A percentile compares a stretch with the other conserved stretches of the same genome.
Conservation (phyloP, 2,888 invertebrate species). For the Athrips mouffetella region DNA sequence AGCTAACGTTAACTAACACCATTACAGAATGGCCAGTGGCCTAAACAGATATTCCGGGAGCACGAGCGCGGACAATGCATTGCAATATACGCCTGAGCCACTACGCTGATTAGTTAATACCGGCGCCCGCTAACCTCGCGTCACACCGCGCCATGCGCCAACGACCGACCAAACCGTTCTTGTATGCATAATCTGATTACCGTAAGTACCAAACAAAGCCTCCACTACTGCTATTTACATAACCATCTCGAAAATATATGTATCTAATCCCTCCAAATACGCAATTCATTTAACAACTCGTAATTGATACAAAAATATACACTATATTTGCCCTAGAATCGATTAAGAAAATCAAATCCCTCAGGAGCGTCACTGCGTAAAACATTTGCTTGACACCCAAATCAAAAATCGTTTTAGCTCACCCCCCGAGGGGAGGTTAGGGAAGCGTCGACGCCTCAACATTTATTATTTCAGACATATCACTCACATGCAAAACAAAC, state of each 20-base stretch:
- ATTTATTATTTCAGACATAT: slow-evolving; percentile 79
- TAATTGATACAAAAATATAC: slow-evolving; percentile 30
- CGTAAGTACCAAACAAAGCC: slow-evolving; percentile 73
- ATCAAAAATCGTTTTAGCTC: slow-evolving; percentile 78
- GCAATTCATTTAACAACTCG: slow-evolving; percentile 33
- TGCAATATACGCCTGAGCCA: slow-evolving; percentile 71
- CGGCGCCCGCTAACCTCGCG: slow-evolving; percentile 66
- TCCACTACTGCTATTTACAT: slow-evolving; percentile 57
- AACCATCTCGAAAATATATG: slow-evolving; percentile 38
- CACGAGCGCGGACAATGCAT: slow-evolving; percentile 71
- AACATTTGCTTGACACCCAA: slow-evolving; percentile 79
- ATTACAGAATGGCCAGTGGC: slow-evolving; percentile 72
- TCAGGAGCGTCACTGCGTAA: slow-evolving; percentile 70
- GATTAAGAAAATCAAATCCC: slow-evolving; percentile 77
- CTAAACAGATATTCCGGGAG: slow-evolving; percentile 77
- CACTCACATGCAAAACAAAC: slow-evolving; percentile 79
- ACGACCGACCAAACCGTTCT: slow-evolving; percentile 60
- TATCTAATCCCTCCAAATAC: slow-evolving; percentile 44
- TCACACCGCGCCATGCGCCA: slow-evolving; percentile 42
- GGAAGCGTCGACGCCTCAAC: slow-evolving; percentile 76
- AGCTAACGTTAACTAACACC: slow-evolving; percentile 63
- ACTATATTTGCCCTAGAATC: slow-evolving; percentile 61
- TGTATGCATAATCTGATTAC: slow-evolving; percentile 77
- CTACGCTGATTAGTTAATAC: slow-evolving; percentile 76
- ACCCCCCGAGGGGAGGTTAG: slow-evolving; percentile 61